Base-by-base conservation (phyloP, 2,797 vertebrate genomes). In the Gambusia yucatana region DNA sequence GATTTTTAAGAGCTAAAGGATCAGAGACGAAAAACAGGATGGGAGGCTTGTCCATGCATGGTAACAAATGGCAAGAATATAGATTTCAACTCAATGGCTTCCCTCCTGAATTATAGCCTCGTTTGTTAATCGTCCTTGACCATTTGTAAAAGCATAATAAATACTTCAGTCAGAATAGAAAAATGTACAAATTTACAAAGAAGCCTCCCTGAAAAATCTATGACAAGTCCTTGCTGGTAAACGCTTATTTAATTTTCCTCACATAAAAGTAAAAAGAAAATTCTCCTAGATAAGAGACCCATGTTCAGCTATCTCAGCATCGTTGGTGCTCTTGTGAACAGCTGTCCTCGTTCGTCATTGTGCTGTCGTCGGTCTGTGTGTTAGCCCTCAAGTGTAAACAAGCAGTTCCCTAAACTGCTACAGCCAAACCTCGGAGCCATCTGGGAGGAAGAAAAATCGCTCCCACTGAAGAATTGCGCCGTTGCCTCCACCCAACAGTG, bases 71-170 rank as follows among this genome's bases (percentile, higher is more conserved):
- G 86, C 82, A 82, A 91, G 93, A 87, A 93, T 95, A 94, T 95
- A 95, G 87, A 91, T 46, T 88, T 92, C 88, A 33, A 87, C 82
- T 90, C 79, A 71, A 95, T 95, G 94, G 95, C 95, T 96, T 95
- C 76, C 89, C 90, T 96, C 94, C 95, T 95, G 92, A 94, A 92
- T 93, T 85, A 94, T 82, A 88, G 89, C 91, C 93, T 89, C 86
- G 81, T 91, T 94, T 86, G 89, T 94, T 93, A 93, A 89, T 88
- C 70, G 59, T 83, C 87, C 78, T 80, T 73, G 78, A 81, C 88
- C 88, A 77, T 92, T 93, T 92, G 82, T 79, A 92, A 93, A 92
- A 90, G 89, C 79, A 67, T 87, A 90, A 89, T 81, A 91, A 92
- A 94, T 87, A 85, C 78, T 80, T 86, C 77, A 67, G 76, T 90